phyloP scores from a whole-genome alignment of 2,113 vertebrate species.

The Geothlypis trichas region DNA sequence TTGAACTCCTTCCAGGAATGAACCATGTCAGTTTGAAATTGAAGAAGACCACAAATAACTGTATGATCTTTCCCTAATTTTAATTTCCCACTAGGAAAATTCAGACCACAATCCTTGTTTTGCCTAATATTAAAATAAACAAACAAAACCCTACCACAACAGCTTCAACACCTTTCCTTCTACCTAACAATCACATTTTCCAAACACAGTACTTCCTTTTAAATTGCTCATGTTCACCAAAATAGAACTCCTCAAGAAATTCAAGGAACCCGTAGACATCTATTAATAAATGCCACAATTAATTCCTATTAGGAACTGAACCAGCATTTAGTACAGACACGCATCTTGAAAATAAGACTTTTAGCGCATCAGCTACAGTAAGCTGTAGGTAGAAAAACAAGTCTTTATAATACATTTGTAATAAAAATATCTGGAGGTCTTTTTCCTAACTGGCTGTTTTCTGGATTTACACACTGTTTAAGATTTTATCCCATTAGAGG shows the following conservation, averaged over 20 bases:
- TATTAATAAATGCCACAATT: neutral
- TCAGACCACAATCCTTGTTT: neutral
- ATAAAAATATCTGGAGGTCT: neutral
- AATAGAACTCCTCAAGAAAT: neutral
- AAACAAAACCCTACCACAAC: neutral
- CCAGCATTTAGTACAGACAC: neutral
- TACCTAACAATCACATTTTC: neutral
- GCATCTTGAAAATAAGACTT: neutral
- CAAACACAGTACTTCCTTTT: neutral
- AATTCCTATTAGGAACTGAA: neutral
- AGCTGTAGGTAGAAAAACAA: neutral
- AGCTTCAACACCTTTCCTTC: neutral
- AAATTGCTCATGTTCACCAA: neutral
- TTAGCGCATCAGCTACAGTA: neutral
- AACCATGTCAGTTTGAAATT: neutral
- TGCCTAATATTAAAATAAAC: neutral
- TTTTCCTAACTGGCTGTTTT: neutral
- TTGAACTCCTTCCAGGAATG: neutral
- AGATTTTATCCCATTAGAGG: neutral
- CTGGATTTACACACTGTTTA: neutral
- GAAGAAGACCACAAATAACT: neutral
- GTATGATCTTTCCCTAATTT: neutral
- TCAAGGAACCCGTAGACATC: rapidly evolving
- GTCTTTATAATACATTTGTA: neutral
- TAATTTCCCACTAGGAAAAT: neutral